Evolutionary conservation across 2,888 invertebrate species (phyloP), one percentile per base, ranked within the genome.

Genomic region (Troides aeacus): DNA sequence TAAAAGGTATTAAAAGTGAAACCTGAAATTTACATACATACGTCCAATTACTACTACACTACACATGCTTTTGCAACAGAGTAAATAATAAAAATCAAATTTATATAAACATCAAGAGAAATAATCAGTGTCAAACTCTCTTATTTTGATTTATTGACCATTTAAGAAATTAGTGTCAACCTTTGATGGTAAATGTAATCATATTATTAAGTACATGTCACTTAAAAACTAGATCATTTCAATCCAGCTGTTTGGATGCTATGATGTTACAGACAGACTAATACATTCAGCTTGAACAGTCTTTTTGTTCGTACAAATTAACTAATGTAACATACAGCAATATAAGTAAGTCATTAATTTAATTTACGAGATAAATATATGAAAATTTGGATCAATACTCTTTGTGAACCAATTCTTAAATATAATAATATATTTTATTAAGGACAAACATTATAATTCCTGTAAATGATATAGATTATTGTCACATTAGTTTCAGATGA

Each of bases 271-370:
- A 21, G 39, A 17, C 57, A 39, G 24, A 2, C 23, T 2, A 59
- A 68, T 59, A 58, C 30, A 36, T 30, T 42, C 50, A 8, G 73
- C 57, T 17, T 46, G 8, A 46, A 46, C 46, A 46, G 10, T 46
- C 15, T 46, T 15, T 46, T 46, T 46, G 4, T 46, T 46, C 46
- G 8, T 12, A 15, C 5, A 5, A 50, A 18, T 50, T 50, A 50
- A 15, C 18, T 1, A 50, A 50, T 18, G 5, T 50, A 50, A 50
- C 50, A 18, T 50, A 50, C 50, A 50, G 15, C 50, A 18, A 50
- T 15, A 50, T 1, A 50, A 15, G 2, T 46, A 46, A 46, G 2
- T 10, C 6, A 46, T 50, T 10, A 39, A 50, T 50, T 17, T 50
- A 50, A 50, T 50, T 15, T 50, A 50, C 4, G 18, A 50, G 50